These are phyloP conservation scores for Sussaba pulchella DNA, from an alignment of 2,888 invertebrate genomes.

Conservation along the genomic window DNA sequence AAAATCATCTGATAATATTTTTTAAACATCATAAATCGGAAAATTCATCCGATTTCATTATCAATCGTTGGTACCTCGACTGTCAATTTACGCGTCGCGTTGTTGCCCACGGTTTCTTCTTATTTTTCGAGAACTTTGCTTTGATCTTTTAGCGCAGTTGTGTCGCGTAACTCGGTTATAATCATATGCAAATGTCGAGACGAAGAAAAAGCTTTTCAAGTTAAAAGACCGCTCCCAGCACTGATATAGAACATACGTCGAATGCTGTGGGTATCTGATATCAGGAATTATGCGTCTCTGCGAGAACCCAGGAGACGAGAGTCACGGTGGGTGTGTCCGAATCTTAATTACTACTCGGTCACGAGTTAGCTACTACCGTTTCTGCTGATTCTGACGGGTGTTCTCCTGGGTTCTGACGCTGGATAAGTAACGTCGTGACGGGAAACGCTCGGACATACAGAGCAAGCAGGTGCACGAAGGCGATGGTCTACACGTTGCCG, in stretches of 20 bases:
- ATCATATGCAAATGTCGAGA: constrained; percentile 21
- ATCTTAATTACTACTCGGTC: constrained; percentile 82
- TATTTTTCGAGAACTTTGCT: no score
- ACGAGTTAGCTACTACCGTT: constrained; percentile 61
- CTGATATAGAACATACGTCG: constrained; percentile 66
- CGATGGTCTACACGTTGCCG: constrained; percentile 41
- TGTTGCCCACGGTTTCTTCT: not conserved
- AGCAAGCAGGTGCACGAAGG: constrained; percentile 40
- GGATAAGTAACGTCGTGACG: constrained; percentile 78
- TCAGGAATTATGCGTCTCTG: constrained; percentile 68
- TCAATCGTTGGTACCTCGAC: constrained; percentile 8
- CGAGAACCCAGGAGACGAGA: constrained; percentile 82
- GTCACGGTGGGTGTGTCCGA: constrained; percentile 83
- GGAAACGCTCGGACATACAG: constrained; percentile 54
- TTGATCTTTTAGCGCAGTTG: no score
- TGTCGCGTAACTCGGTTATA: constrained; percentile 1
- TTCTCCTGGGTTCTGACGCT: constrained; percentile 67
- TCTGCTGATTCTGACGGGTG: constrained; percentile 49
- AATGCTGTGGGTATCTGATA: constrained; percentile 22
- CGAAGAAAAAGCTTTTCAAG: constrained; percentile 55
- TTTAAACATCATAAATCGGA: not conserved
- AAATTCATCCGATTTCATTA: not conserved
- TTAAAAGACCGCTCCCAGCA: constrained; percentile 80
- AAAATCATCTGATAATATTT: constrained; percentile 32
- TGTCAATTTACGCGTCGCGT: not conserved